These are phyloP conservation scores for Synergus gifuensis DNA, from an alignment of 2,888 invertebrate species.

Conservation along the genomic window DNA sequence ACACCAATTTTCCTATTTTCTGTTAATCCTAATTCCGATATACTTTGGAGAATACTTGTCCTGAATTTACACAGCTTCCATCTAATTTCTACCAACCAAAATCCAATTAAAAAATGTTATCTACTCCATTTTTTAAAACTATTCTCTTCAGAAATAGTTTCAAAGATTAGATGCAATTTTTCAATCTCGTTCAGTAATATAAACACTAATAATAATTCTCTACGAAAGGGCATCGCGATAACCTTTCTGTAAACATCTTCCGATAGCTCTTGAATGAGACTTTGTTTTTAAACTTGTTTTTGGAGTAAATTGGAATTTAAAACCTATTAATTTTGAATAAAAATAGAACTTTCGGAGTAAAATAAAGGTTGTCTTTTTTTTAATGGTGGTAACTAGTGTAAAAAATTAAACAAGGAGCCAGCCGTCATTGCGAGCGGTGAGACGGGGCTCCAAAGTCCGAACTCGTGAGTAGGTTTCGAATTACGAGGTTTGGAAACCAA, in stretches of 20 bases:
- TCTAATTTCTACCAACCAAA: background rate
- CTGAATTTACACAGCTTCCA: background rate
- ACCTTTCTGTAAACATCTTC: background rate
- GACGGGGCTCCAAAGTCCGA: conserved; percentile 2
- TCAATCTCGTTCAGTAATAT: background rate
- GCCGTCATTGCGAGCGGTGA: conserved; percentile 32
- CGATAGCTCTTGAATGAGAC: background rate
- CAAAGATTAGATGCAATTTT: background rate
- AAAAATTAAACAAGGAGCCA: conserved; percentile 16
- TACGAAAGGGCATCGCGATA: background rate
- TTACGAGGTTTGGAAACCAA: conserved; percentile 2
- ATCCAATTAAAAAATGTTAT: background rate
- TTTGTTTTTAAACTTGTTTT: background rate
- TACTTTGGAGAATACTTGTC: no score
- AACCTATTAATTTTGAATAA: background rate
- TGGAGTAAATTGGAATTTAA: background rate
- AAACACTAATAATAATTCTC: background rate
- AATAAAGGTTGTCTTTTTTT: background rate
- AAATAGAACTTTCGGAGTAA: background rate
- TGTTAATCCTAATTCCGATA: no score
- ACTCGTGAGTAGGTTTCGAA: conserved; percentile 4
- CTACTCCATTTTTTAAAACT: background rate
- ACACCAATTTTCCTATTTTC: no score
- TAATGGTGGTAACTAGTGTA: background rate
- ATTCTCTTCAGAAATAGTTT: background rate